phyloP scores from a whole-genome alignment of 1,140 invertebrate genomes.

The Antheraea pernyi region DNA sequence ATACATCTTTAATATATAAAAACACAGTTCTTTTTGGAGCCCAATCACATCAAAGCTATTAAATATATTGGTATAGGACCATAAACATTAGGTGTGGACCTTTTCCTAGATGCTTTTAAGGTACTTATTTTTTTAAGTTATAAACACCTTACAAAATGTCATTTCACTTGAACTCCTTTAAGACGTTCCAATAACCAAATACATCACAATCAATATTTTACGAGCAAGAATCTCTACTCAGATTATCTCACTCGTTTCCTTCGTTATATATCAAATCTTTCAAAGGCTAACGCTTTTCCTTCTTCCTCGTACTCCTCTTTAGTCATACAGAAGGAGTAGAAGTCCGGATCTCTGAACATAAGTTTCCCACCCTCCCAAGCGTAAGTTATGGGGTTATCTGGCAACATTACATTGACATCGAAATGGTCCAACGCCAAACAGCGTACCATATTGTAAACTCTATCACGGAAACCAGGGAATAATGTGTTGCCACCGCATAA shows the following conservation, averaged over 20 bases:
- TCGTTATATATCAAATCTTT: conserved; percentile 84
- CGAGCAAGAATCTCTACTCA: conserved; percentile 50
- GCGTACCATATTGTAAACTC: conserved; percentile 90
- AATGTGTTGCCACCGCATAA: conserved; percentile 94
- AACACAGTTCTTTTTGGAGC: too few relatives aligned
- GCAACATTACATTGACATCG: conserved; percentile 81
- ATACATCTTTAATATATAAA: too few relatives aligned
- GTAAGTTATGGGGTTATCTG: conserved; percentile 89
- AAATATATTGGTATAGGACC: too few relatives aligned
- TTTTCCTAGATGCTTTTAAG: too few relatives aligned
- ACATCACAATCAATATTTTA: conserved; percentile 26
- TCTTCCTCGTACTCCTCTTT: conserved; percentile 94
- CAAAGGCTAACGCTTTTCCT: conserved; percentile 84
- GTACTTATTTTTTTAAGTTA: too few relatives aligned
- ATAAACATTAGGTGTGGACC: too few relatives aligned
- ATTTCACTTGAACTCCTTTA: neutral
- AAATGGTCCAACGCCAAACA: conserved; percentile 87
- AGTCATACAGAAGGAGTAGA: conserved; percentile 86
- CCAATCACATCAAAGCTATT: too few relatives aligned
- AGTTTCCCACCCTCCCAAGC: conserved; percentile 93
- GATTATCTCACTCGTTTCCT: conserved; percentile 60
- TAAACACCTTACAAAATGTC: too few relatives aligned
- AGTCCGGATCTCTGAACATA: conserved; percentile 86
- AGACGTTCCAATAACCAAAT: neutral
- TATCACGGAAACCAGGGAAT: conserved; percentile 91